phyloP scores from a whole-genome alignment of 2,888 invertebrate genomes.

The Mythimna vitellina region DNA sequence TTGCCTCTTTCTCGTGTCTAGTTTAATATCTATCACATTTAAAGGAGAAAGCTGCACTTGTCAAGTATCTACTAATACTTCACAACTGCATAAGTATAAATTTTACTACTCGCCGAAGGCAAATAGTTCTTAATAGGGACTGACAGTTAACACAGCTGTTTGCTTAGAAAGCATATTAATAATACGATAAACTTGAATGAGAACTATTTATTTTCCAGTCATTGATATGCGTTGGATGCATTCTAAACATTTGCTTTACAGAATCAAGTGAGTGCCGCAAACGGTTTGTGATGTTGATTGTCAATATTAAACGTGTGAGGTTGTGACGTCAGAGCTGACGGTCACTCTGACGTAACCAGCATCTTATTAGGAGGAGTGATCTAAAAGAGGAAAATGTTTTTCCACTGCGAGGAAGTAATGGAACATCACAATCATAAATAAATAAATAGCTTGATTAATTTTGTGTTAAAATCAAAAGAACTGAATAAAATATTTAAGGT shows the following conservation, averaged over 20 bases:
- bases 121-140: slow-evolving; percentile 48
- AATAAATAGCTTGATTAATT: background rate
- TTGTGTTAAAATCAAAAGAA: background rate
- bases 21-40: slow-evolving; percentile 12
- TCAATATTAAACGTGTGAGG: slow-evolving; percentile 54
- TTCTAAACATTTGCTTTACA: slow-evolving; percentile 54
- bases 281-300: slow-evolving; percentile 48
- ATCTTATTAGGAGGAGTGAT: slow-evolving; percentile 20
- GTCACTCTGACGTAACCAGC: slow-evolving; percentile 41
- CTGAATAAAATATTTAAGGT: too few species aligned
- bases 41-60: slow-evolving; percentile 44
- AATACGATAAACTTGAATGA: slow-evolving; percentile 47
- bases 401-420: slow-evolving; percentile 6
- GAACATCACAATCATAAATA: slow-evolving; percentile 6
- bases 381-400: slow-evolving; percentile 18
- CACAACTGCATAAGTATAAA: slow-evolving; percentile 43
- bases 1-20: slow-evolving; percentile 15
- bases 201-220: slow-evolving; percentile 48
- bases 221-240: slow-evolving; percentile 46
- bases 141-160: slow-evolving; percentile 39
- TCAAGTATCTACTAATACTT: slow-evolving; percentile 46
- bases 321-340: slow-evolving; percentile 47
- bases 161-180: slow-evolving; percentile 53
- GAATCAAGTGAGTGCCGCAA: slow-evolving; percentile 38
- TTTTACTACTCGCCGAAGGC: slow-evolving; percentile 38